Evolutionary conservation across 2,888 invertebrate genomes (phyloP), one percentile per base, ranked within the genome.

Genomic region (Pyralis farinalis): DNA sequence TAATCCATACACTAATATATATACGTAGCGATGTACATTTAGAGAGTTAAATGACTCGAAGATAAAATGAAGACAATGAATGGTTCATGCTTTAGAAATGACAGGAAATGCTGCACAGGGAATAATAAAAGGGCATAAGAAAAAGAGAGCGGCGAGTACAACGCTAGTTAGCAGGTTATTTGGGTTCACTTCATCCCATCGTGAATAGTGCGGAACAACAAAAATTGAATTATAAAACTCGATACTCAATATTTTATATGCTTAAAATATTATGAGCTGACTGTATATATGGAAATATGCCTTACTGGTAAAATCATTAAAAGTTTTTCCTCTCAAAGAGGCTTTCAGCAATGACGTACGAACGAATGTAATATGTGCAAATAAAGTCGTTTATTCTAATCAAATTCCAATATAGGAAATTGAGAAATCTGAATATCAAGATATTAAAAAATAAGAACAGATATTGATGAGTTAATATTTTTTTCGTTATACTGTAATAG

Each of bases 271-370:
- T n/a, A n/a, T n/a, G n/a, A 10, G 7, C 22, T 22, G 7, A 9
- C n/a, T 32, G n/a, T 12, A 31, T 31, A 32, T 47, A 46, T 45
- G 51, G 47, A 46, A 49, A 54, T 43, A 45, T 43, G 45, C n/a
- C n/a, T 50, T 53, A 47, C 54, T 51, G 44, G 43, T 40, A 58
- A 63, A 59, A 69, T 75, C 69, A 71, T 76, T 74, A 73, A 71
- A 74, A 75, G 57, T 73, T 74, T 67, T 57, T 44, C 55, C 29
- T 47, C 43, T 58, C 53, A 58, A 62, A 64, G 53, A 49, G 43
- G 47, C 58, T 58, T 58, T 55, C 53, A 58, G 55, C 49, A 47
- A 51, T 49, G 55, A 57, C 49, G 50, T 51, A 40, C 49, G 48
- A 50, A 55, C 49, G 48, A 40, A 47, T 46, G 32, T 43, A 42